Evolutionary conservation across 2,113 vertebrate species (phyloP).

Genomic region (Pachyramphus minor): DNA sequence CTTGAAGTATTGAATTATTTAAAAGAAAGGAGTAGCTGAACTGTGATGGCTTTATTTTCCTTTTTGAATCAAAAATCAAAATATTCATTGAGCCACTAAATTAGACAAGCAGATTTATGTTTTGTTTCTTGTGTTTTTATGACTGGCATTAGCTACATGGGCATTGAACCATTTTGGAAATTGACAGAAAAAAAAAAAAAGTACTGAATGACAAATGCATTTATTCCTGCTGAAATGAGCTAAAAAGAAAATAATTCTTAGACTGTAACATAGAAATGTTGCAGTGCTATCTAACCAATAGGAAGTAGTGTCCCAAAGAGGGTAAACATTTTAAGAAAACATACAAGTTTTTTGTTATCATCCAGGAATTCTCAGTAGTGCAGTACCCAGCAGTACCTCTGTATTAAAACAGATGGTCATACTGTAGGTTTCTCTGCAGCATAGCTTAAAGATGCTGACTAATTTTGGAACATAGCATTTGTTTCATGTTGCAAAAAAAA

Average conservation of each 20-base stretch:
- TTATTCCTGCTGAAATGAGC: not conserved
- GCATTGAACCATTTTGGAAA: not conserved
- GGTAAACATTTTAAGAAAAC: not conserved
- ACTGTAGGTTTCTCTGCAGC: not conserved
- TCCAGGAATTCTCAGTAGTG: not conserved
- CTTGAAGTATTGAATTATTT: not conserved
- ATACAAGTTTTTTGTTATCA: not conserved
- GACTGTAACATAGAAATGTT: not conserved
- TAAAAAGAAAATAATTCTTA: not conserved
- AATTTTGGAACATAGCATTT: not conserved
- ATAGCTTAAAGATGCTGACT: not conserved
- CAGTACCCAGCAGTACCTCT: not conserved
- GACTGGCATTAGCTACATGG: not conserved
- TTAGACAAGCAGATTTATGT: not conserved
- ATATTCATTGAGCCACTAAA: not conserved
- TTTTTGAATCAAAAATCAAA: not conserved
- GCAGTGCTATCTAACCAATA: not conserved
- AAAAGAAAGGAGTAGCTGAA: not conserved
- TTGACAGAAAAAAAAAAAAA: not conserved
- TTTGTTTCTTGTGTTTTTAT: not conserved
- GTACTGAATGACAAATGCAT: not conserved
- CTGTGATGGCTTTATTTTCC: not conserved
- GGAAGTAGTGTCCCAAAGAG: not conserved
- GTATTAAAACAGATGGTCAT: constrained; percentile 5
- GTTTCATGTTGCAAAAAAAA: not conserved